Evolutionary conservation across 2,797 vertebrate species (phyloP).

Genomic region (Anas georgica): DNA sequence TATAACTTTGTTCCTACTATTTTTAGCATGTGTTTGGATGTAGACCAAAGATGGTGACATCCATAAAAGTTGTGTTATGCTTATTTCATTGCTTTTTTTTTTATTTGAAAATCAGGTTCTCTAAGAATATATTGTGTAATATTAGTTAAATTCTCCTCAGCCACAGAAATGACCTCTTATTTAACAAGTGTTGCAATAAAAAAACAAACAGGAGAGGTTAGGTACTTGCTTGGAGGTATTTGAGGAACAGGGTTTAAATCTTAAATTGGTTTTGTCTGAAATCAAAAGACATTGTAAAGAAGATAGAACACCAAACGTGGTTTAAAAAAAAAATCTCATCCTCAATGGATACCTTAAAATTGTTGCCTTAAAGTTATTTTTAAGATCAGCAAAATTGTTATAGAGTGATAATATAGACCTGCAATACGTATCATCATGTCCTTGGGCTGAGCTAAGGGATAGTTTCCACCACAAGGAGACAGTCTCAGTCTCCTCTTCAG

Average conservation of each 20-base stretch:
- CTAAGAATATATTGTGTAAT: not conserved
- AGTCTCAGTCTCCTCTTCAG: not conserved
- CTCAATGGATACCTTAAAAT: not conserved
- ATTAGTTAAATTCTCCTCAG: not conserved
- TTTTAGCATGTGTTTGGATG: conserved; percentile 47
- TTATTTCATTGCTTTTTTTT: not conserved
- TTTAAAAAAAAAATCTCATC: not conserved
- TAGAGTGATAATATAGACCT: not conserved
- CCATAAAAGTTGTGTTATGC: not conserved
- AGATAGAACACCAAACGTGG: not conserved
- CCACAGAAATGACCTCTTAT: not conserved
- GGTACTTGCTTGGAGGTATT: not conserved
- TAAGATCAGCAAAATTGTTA: not conserved
- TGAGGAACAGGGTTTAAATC: not conserved
- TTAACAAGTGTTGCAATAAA: not conserved
- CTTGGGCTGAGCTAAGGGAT: not conserved
- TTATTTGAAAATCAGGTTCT: not conserved
- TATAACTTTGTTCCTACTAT: conserved; percentile 31
- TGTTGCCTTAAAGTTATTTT: not conserved
- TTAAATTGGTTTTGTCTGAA: not conserved
- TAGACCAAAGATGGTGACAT: conserved; percentile 15
- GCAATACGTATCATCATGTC: not conserved
- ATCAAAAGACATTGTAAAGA: not conserved
- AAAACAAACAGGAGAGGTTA: not conserved
- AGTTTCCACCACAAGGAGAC: not conserved